These are phyloP conservation scores for Marronus borbonicus DNA, from an alignment of 2,888 invertebrate genomes.

Conservation along the genomic window DNA sequence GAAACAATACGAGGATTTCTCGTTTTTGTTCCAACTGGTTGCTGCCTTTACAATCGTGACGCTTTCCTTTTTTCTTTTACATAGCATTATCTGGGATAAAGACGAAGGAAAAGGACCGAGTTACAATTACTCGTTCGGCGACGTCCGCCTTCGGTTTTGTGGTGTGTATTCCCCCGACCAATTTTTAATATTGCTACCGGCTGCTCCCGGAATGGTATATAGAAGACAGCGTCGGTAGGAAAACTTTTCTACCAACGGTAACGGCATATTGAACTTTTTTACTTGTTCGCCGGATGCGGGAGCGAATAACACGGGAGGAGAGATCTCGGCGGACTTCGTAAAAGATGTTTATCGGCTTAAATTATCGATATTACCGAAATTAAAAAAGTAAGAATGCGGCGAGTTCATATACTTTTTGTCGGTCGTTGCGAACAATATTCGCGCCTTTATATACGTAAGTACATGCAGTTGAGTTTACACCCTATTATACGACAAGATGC, in stretches of 20 bases:
- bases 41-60: not conserved
- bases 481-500: no score
- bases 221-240: not conserved
- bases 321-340: not conserved
- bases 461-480: no score
- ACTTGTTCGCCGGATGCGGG: conserved; percentile 7
- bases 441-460: no score
- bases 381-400: conserved; percentile 39
- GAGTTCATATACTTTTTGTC: no score
- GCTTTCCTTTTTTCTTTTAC: conserved; percentile 18
- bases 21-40: not conserved
- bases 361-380: conserved; percentile 50
- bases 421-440: no score
- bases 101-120: conserved; percentile 49
- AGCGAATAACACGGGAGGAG: conserved; percentile 7
- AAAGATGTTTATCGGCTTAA: conserved; percentile 51
- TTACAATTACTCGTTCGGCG: conserved; percentile 54
- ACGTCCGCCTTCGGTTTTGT: conserved; percentile 50
- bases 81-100: conserved; percentile 32
- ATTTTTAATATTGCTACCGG: conserved; percentile 57
- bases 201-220: conserved; percentile 48
- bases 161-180: conserved; percentile 53
- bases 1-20: not conserved
- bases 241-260: conserved; percentile 42
- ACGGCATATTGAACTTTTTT: conserved; percentile 43